Evolutionary conservation across 2,113 vertebrate species (phyloP).

Genomic region (Galemys pyrenaicus): DNA sequence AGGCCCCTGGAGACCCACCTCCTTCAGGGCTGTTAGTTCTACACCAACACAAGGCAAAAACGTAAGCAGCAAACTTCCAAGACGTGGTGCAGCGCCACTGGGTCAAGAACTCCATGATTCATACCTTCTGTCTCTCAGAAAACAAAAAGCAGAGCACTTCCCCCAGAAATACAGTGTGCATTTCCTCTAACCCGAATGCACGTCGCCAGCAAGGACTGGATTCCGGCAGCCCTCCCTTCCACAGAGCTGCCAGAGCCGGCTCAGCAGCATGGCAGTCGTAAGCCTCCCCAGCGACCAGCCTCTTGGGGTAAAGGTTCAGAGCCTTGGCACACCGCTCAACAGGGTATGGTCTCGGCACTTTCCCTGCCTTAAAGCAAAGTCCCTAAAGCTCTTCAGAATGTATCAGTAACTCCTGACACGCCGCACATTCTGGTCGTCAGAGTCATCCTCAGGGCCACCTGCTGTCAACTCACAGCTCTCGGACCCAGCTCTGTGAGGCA

Average conservation of each 20-base stretch:
- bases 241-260: background rate
- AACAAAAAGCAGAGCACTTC: background rate
- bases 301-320: background rate
- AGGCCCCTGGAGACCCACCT: background rate
- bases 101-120: background rate
- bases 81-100: background rate
- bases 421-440: background rate
- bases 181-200: background rate
- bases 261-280: background rate
- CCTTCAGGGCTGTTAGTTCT: background rate
- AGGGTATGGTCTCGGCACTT: background rate
- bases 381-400: background rate
- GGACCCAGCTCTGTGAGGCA: rapidly evolving
- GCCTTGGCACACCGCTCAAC: background rate
- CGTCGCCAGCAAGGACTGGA: background rate
- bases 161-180: background rate
- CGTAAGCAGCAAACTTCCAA: background rate
- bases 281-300: background rate
- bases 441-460: background rate
- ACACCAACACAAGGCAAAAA: background rate
- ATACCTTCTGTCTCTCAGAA: background rate
- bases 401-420: background rate
- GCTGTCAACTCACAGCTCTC: background rate
- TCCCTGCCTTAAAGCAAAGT: background rate
- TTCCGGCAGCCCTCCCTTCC: background rate